Base-by-base conservation (phyloP, 2,888 invertebrate genomes). In the Sceliomorpha sp. region DNA sequence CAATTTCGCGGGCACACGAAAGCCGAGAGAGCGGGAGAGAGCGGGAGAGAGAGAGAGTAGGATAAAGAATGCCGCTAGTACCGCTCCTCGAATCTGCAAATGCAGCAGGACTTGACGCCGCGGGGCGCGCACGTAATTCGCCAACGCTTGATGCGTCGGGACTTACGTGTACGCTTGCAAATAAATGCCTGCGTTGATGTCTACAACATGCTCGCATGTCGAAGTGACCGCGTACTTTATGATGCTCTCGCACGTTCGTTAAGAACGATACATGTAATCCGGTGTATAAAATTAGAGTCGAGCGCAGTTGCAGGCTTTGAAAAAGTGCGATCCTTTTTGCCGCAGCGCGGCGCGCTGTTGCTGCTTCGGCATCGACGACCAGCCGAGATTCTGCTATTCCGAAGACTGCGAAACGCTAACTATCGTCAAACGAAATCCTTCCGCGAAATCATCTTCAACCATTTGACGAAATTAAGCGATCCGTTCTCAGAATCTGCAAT, bases 1-100 rank as follows among this genome's bases (percentile, higher is more conserved):
- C 80, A 79, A 81, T 81, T 81, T 79, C 75, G 75, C 72, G 76
- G 71, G 77, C 75, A 74, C 75, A 74, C 74, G 73, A 74, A 76
- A 75, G 68, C 40, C 37, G 39, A 39, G n/a, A n/a, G 24, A 9
- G 20, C 1, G 20, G 9, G 7, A 26, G 15, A 20, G 12, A 62
- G 12, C 44, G 36, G 42, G 32, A 36, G 39, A n/a, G 27, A 42
- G 20, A 36, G 59, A 39, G 36, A 44, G 40, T 6, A 60, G 55
- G 36, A 50, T 68, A 45, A 62, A 63, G 47, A 34, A 15, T 32
- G 47, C 47, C 47, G 48, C 48, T 8, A 53, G 36, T 42, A 59
- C 37, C 63, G 59, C 62, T 59, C 32, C 15, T 48, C 60, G 68
- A 50, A 68, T 60, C 15, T 55, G 60, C 55, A 48, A 60, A 34